Evolutionary conservation across 2,113 vertebrate species (phyloP).

Genomic region (Callocephalon fimbriatum): DNA sequence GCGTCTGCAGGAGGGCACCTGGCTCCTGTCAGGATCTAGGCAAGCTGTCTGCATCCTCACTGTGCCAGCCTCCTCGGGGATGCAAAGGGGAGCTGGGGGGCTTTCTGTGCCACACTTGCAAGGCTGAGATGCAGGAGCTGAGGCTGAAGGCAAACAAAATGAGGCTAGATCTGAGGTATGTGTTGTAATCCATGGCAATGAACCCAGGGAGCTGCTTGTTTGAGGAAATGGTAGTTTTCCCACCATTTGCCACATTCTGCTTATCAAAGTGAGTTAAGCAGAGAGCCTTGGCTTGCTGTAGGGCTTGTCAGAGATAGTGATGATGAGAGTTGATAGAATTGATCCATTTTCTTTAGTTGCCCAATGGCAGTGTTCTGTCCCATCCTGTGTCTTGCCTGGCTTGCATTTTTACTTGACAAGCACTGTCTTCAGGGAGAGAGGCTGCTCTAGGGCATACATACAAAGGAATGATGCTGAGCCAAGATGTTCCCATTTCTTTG

Average conservation of each 20-base stretch:
- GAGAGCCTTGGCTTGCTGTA: background rate
- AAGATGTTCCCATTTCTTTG: background rate
- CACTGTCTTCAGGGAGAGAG: background rate
- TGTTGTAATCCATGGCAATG: background rate
- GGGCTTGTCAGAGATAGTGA: background rate
- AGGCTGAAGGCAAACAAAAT: background rate
- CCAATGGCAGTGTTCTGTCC: background rate
- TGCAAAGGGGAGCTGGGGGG: background rate
- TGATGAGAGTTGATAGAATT: background rate
- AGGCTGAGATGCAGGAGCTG: background rate
- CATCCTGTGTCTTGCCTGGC: background rate
- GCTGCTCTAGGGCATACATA: background rate
- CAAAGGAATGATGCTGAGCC: background rate
- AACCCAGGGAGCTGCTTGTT: background rate
- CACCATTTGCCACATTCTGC: background rate
- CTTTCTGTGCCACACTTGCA: fast-evolving
- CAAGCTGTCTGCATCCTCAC: background rate
- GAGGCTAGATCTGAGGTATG: background rate
- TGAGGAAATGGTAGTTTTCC: background rate
- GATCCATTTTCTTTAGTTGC: background rate
- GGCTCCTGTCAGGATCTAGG: background rate
- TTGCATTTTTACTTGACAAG: background rate
- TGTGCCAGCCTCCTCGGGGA: fast-evolving
- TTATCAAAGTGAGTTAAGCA: background rate
- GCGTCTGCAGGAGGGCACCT: background rate